Percentiles rank a stretch among this genome's conserved stretches.
These are phyloP conservation scores for Minunthozetes semirufus DNA, from an alignment of 2,888 invertebrate species.

Conservation along the genomic window DNA sequence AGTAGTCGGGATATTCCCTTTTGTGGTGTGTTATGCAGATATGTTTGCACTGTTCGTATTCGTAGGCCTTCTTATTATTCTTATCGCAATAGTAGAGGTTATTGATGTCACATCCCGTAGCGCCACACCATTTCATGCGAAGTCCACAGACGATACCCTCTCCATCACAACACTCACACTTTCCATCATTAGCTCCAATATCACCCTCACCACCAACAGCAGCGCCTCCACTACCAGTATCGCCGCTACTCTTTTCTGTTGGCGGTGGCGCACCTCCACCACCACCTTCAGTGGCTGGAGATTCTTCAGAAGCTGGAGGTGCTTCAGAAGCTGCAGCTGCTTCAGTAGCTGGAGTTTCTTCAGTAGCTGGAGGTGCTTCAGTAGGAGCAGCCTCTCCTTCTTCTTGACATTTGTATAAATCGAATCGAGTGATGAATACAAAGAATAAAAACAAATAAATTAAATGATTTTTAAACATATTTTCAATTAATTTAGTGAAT, in stretches of 20 bases:
- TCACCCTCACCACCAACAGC: not conserved
- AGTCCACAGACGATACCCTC: not conserved
- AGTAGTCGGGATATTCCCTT: not conserved
- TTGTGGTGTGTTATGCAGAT: not conserved
- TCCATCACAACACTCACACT: constrained; percentile 13
- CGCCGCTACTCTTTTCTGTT: too few species aligned
- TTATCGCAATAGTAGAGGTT: not conserved
- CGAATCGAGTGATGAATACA: not conserved
- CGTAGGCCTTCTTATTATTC: not conserved
- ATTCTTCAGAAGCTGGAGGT: not conserved
- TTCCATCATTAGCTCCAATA: not conserved
- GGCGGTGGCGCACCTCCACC: not conserved
- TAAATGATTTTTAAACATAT: not conserved
- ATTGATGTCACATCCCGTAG: not conserved
- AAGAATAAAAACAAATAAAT: not conserved
- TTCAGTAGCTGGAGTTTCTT: too few species aligned
- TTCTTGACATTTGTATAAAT: not conserved
- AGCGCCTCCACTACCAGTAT: not conserved
- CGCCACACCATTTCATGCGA: not conserved
- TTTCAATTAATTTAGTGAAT: not conserved
- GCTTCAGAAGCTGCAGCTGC: too few species aligned
- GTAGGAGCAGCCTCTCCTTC: not conserved
- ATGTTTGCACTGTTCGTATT: not conserved
- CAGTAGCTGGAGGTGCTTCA: too few species aligned
- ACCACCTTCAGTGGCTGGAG: not conserved